Evolutionary conservation across 2,113 vertebrate species (phyloP).

Genomic region (Gnathonemus echidnorhynchus): DNA sequence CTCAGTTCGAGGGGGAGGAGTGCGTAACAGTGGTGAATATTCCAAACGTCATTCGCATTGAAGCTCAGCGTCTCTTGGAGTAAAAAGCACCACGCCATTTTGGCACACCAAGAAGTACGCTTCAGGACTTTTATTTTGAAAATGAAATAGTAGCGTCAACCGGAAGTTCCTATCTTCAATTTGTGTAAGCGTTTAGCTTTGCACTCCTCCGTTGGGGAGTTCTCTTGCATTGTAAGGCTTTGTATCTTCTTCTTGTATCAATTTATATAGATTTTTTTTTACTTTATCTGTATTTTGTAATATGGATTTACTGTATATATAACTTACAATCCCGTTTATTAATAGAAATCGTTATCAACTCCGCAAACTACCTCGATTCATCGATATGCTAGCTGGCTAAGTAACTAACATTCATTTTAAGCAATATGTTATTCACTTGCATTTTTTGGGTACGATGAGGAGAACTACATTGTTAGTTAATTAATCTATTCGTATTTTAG

Average conservation of each 20-base stretch:
- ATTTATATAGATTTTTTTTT: not conserved
- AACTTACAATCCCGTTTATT: not conserved
- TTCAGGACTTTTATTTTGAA: conserved; percentile 2
- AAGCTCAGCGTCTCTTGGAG: no score
- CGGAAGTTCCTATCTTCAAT: not conserved
- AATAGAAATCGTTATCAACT: not conserved
- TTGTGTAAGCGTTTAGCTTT: not conserved
- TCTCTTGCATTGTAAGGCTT: not conserved
- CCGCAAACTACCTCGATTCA: not conserved
- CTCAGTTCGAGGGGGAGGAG: not conserved
- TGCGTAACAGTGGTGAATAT: not conserved
- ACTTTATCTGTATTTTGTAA: not conserved
- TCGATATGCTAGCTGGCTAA: not conserved
- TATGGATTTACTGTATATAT: not conserved
- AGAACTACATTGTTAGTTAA: not conserved
- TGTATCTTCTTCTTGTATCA: not conserved
- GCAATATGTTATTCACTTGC: not conserved
- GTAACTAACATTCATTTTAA: not conserved
- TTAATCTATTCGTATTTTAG: not conserved
- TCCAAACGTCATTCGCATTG: no score
- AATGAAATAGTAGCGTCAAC: not conserved
- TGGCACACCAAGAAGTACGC: not conserved
- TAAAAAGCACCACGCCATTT: not conserved
- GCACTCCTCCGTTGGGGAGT: not conserved
- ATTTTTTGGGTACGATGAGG: not conserved